A percentile compares a stretch with the other conserved stretches of the same genome.
phyloP scores from a whole-genome alignment of 2,888 invertebrate genomes.

The Frankliniella fusca region DNA sequence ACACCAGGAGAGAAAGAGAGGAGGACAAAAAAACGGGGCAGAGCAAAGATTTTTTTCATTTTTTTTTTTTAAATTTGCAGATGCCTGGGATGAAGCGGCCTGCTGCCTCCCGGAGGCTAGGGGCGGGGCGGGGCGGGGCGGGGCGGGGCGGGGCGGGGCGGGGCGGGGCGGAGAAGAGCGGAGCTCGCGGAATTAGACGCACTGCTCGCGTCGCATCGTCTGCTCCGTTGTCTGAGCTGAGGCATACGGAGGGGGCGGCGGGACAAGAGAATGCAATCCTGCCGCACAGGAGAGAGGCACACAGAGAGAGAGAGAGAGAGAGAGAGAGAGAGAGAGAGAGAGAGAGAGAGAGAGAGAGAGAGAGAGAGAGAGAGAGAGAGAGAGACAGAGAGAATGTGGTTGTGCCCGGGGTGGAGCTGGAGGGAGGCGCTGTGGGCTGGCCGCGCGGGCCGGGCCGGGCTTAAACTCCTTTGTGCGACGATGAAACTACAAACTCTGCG shows the following conservation, averaged over 20 bases:
- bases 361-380: background rate
- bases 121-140: too few species aligned
- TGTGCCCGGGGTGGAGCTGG: background rate
- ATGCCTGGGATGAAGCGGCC: too few species aligned
- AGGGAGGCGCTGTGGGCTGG: background rate
- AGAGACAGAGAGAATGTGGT: background rate
- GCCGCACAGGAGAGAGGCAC: background rate
- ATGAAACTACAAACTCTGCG: background rate
- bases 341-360: background rate
- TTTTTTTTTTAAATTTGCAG: too few species aligned
- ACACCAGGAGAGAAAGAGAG: too few species aligned
- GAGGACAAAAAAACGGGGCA: too few species aligned
- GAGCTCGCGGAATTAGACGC: too few species aligned
- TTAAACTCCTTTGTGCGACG: background rate
- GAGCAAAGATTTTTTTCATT: too few species aligned
- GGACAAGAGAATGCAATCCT: background rate
- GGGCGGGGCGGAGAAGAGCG: too few species aligned
- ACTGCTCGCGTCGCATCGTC: background rate
- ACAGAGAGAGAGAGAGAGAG: background rate
- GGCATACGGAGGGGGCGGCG: background rate
- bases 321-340: background rate
- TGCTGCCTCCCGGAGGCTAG: too few species aligned
- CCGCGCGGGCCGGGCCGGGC: background rate
- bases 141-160: too few species aligned
- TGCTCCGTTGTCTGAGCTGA: background rate